A percentile compares a stretch with the other conserved stretches of the same genome.
Evolutionary conservation across 2,113 vertebrate species (phyloP).

Genomic region (Phodopus roborovskii): DNA sequence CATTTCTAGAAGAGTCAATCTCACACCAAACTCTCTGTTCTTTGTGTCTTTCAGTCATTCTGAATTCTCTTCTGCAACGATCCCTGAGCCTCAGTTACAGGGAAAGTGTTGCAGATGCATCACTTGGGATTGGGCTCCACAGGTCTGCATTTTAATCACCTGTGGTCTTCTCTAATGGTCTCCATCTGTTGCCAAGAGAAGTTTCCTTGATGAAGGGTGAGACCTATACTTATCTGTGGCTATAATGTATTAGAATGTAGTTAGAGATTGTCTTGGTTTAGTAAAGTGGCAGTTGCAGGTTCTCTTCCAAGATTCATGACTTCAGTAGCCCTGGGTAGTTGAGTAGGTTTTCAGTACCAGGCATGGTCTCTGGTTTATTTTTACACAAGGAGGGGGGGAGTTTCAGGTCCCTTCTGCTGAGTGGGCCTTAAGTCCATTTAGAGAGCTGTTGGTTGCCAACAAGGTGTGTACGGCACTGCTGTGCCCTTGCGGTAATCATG

Average conservation of each 20-base stretch:
- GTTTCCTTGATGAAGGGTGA: neutral
- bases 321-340: neutral
- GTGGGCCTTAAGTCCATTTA: neutral
- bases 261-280: neutral
- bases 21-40: neutral
- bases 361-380: neutral
- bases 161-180: neutral
- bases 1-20: neutral
- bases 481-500: neutral
- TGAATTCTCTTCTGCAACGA: neutral
- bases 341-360: neutral
- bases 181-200: neutral
- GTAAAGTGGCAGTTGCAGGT: neutral
- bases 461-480: neutral
- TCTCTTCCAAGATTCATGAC: neutral
- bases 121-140: neutral
- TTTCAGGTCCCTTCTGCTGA: neutral
- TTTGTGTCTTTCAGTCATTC: neutral
- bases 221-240: neutral
- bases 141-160: neutral
- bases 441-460: neutral
- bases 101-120: neutral
- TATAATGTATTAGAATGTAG: neutral
- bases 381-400: neutral
- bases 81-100: neutral